Percentiles rank a stretch among this genome's conserved stretches.
Conservation (phyloP, 92 coral and sea anemone genomes). For the Heteractis magnifica region DNA sequence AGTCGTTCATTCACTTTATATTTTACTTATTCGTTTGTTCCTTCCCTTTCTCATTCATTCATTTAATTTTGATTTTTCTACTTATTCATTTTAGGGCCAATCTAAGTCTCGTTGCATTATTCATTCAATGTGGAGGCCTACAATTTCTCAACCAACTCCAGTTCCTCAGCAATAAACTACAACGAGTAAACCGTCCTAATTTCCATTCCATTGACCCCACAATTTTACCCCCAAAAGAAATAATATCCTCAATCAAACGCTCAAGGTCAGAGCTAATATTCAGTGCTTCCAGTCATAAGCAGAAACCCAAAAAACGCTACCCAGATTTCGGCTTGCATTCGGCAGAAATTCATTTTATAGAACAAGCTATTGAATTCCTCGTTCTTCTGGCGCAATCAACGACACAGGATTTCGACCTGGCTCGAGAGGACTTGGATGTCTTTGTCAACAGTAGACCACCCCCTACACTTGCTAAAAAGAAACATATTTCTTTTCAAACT, state of each 20-base stretch:
- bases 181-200: constrained; percentile 59
- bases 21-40: background rate
- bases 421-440: constrained; percentile 54
- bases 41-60: background rate
- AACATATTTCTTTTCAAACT: constrained; percentile 56
- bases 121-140: constrained; percentile 68
- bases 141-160: constrained; percentile 53
- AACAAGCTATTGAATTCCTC: constrained; percentile 46
- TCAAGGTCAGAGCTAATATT: constrained; percentile 53
- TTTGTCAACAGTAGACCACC: constrained; percentile 29
- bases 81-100: constrained; percentile 31
- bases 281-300: constrained; percentile 14
- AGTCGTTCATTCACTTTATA: background rate
- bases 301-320: constrained; percentile 16
- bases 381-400: constrained; percentile 48
- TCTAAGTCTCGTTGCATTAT: constrained; percentile 47
- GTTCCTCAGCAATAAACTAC: constrained; percentile 64
- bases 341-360: constrained; percentile 61
- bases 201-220: constrained; percentile 75
- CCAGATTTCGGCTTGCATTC: constrained; percentile 61
- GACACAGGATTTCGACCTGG: constrained; percentile 64
- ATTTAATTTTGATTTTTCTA: background rate
- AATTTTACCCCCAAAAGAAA: constrained; percentile 70
- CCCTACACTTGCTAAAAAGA: constrained; percentile 19
- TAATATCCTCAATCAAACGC: constrained; percentile 42